phyloP scores from a whole-genome alignment of 2,888 invertebrate species.

The Drosophila sordidula region DNA sequence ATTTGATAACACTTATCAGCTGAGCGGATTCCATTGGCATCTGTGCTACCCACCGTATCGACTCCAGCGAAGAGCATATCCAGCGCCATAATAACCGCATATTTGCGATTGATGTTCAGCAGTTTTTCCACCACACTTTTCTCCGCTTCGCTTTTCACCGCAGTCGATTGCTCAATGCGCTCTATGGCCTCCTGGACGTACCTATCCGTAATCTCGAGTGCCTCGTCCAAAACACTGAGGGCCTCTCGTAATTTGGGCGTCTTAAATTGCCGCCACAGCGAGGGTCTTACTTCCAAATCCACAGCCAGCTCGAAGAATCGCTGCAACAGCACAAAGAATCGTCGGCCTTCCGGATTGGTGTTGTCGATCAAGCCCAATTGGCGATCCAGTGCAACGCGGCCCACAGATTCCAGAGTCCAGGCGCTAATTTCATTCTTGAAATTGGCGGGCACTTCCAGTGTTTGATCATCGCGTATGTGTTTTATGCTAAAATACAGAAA shows the following conservation, averaged over 20 bases:
- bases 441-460: constrained; percentile 83
- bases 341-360: constrained; percentile 52
- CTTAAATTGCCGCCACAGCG: constrained; percentile 65
- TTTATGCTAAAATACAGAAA: constrained; percentile 72
- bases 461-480: constrained; percentile 72
- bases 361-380: constrained; percentile 63
- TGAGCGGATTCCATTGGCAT: background rate
- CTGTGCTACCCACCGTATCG: constrained; percentile 87
- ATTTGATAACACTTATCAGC: background rate
- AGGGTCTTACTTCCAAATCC: constrained; percentile 71
- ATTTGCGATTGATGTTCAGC: constrained; percentile 87
- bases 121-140: constrained; percentile 88
- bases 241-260: constrained; percentile 61
- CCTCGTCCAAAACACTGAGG: constrained; percentile 50
- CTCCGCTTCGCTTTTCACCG: constrained; percentile 59
- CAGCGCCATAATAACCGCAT: constrained; percentile 88
- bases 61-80: constrained; percentile 90
- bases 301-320: constrained; percentile 57
- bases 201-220: constrained; percentile 48
- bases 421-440: constrained; percentile 86
- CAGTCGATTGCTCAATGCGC: constrained; percentile 65
- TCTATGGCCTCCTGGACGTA: constrained; percentile 79
- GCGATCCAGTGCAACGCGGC: constrained; percentile 83
- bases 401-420: constrained; percentile 87
- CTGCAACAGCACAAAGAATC: constrained; percentile 36